Conservation (phyloP, 2,888 invertebrate species). For the Formica aserva region DNA sequence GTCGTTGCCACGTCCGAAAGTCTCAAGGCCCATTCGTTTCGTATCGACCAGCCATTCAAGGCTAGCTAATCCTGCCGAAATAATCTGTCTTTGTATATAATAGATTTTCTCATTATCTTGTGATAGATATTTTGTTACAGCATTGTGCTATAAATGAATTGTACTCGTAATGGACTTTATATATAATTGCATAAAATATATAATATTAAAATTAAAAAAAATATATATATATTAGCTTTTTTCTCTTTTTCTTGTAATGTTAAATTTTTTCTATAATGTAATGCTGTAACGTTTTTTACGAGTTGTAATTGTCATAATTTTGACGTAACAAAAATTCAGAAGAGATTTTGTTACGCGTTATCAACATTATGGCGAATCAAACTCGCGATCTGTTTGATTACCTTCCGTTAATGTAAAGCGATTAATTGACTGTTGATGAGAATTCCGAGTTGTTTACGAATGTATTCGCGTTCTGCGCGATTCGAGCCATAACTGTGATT, state of each 20-base stretch:
- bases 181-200: background rate
- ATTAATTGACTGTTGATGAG: slow-evolving; percentile 68
- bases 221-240: background rate
- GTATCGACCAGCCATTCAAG: background rate
- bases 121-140: slow-evolving; percentile 11
- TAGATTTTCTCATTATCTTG: background rate
- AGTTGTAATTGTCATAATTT: background rate
- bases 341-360: background rate
- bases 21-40: slow-evolving; percentile 13
- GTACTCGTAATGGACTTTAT: background rate
- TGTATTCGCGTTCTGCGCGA: slow-evolving; percentile 58
- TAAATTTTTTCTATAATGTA: background rate
- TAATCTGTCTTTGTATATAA: slow-evolving; percentile 3
- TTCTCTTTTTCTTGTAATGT: background rate
- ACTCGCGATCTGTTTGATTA: slow-evolving; percentile 69
- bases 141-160: background rate
- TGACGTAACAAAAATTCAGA: background rate
- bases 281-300: background rate
- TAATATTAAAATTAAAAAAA: background rate
- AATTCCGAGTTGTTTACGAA: slow-evolving; percentile 64
- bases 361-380: slow-evolving; percentile 18
- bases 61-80: background rate
- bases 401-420: slow-evolving; percentile 67
- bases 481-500: slow-evolving; percentile 58
- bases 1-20: slow-evolving; percentile 33